Conservation (phyloP, 2,797 vertebrate species). For the Enoplosus armatus region DNA sequence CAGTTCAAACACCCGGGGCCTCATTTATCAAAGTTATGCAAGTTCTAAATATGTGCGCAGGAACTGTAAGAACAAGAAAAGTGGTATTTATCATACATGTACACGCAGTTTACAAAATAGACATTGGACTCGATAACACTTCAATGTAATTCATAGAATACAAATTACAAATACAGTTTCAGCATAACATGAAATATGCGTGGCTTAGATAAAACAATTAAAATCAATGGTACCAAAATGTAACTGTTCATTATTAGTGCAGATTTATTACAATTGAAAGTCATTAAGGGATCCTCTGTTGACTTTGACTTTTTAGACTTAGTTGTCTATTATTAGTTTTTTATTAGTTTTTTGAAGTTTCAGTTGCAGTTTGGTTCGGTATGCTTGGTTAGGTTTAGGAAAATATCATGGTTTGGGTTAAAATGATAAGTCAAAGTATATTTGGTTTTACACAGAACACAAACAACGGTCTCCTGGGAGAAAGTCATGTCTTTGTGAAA, state of each 20-base stretch:
- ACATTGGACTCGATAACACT: neutral
- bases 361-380: no score
- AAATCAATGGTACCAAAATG: neutral
- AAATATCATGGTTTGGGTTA: no score
- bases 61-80: slow-evolving; percentile 1
- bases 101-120: neutral
- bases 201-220: neutral
- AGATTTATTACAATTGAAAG: neutral
- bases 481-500: no score
- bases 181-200: neutral
- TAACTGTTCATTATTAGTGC: neutral
- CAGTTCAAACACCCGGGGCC: slow-evolving; percentile 28
- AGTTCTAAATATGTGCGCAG: neutral
- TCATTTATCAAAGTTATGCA: slow-evolving; percentile 11
- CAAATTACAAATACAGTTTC: neutral
- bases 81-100: slow-evolving; percentile 15
- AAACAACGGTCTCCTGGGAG: no score
- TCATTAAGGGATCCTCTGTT: neutral
- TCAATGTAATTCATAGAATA: neutral
- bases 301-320: no score
- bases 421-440: no score
- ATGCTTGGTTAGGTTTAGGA: no score
- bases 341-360: no score
- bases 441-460: no score
- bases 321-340: no score